Evolutionary conservation across 2,888 invertebrate species (phyloP), one percentile per base, ranked within the genome.

Genomic region (Brenthis hecate): DNA sequence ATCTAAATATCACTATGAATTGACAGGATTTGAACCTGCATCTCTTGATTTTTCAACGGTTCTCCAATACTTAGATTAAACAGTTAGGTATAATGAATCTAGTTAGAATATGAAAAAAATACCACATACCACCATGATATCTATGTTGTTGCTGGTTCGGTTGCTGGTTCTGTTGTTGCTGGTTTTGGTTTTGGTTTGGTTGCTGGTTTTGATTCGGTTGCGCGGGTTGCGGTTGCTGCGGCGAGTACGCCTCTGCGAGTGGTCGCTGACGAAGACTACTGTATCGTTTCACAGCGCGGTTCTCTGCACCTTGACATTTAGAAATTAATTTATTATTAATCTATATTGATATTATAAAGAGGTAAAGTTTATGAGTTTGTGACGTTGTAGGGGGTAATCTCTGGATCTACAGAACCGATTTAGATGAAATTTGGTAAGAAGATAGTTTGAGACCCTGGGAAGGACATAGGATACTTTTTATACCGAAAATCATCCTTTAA

Each of bases 211-310:
- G 72, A 57, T 72, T 77, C n/a, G 68, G 76, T 51, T 70, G 79
- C 13, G 75, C 81, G n/a, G 73, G 81, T 28, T 74, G 78, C 4
- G 75, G 80, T 61, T 80, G 84, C 69, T 87, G 89, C 43, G 89
- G 88, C 56, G 89, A 75, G 76, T 93, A 92, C 0, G 93, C 85
- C 69, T 95, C 95, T 2, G 94, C 94, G 47, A 95, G 84, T 1
- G 94, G 94, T 16, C 94, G 85, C 76, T 94, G 94, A 50, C 94
- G 86, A 19, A 94, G 76, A 68, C 93, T 94, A 75, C 94, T 94
- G 85, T 94, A 95, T 14, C 94, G 85, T 75, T 94, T 94, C 16
- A 94, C 94, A 14, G 88, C 88, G 19, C 88, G 85, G 13, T 80
- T 66, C 69, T 85, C 85, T 3, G 75, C 70, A 28, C 75, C 80